Percentiles rank a stretch among this genome's conserved stretches.
Conservation (phyloP, 2,888 invertebrate genomes). For the Ganaspis brasiliensis region DNA sequence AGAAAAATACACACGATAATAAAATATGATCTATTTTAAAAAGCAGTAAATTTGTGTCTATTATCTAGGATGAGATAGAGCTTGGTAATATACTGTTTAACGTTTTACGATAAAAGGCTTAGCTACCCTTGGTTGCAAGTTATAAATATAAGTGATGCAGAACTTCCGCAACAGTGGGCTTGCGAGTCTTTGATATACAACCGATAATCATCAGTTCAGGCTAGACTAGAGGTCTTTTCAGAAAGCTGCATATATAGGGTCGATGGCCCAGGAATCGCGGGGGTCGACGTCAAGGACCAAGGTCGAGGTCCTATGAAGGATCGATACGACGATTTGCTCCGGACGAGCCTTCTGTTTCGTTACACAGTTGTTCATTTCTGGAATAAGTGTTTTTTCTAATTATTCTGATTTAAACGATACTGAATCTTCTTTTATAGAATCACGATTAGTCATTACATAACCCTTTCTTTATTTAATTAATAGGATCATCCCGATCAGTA, state of each 20-base stretch:
- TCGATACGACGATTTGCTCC: conserved; percentile 57
- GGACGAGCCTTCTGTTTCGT: conserved; percentile 46
- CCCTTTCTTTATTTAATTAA: too few relatives aligned
- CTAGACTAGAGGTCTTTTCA: conserved; percentile 50
- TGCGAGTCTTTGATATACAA: conserved; percentile 47
- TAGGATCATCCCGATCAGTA: too few relatives aligned
- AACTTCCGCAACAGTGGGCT: conserved; percentile 42
- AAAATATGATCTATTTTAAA: background rate
- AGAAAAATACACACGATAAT: too few relatives aligned
- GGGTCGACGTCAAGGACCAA: conserved; percentile 72
- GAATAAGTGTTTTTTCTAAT: too few relatives aligned
- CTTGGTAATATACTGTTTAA: conserved; percentile 13
- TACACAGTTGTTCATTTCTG: background rate
- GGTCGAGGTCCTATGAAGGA: conserved; percentile 73
- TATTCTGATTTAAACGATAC: too few relatives aligned
- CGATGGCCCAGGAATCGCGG: conserved; percentile 52
- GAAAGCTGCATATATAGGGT: conserved; percentile 50
- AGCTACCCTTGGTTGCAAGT: conserved; percentile 3
- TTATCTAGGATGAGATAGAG: background rate
- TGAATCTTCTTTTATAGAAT: too few relatives aligned
- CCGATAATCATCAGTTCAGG: conserved; percentile 42
- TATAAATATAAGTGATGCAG: conserved; percentile 37
- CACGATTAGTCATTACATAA: too few relatives aligned
- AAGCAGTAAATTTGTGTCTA: conserved; percentile 3
- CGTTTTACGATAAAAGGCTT: conserved; percentile 21